Percentiles rank a stretch among this genome's conserved stretches.
These are phyloP conservation scores for Nothocercus julius DNA, from an alignment of 2,113 vertebrate species.

Conservation along the genomic window DNA sequence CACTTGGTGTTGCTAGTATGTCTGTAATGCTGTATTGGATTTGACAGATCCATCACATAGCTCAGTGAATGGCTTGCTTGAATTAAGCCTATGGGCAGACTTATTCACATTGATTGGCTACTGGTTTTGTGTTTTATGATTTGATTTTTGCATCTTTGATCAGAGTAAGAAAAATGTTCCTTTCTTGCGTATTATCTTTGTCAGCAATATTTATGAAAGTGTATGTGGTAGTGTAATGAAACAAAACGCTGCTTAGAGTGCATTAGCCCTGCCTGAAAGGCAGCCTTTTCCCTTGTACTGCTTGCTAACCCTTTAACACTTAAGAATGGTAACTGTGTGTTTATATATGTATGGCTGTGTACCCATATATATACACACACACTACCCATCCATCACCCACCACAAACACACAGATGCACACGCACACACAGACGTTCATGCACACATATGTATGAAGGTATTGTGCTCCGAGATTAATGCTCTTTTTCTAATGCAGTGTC, in stretches of 20 bases:
- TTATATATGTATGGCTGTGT: not conserved
- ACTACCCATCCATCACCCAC: constrained; percentile 16
- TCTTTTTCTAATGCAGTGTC: not conserved
- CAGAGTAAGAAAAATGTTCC: not conserved
- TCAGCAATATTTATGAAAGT: not conserved
- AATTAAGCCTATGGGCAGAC: constrained; percentile 73
- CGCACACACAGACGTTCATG: not conserved
- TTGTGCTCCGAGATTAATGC: not conserved
- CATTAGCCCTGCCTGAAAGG: not conserved
- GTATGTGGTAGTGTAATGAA: not conserved
- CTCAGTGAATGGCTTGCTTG: constrained; percentile 85
- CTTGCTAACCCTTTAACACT: constrained; percentile 44
- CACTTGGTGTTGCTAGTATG: constrained; percentile 77
- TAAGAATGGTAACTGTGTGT: constrained; percentile 6
- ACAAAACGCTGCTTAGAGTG: not conserved
- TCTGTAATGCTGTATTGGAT: constrained; percentile 68
- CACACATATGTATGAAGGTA: not conserved
- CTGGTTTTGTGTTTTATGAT: constrained; percentile 75
- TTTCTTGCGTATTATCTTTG: not conserved
- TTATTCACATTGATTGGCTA: constrained; percentile 71
- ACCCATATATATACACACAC: constrained; percentile 35
- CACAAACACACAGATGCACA: not conserved
- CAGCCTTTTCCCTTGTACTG: constrained; percentile 38
- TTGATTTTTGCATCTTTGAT: constrained; percentile 72
- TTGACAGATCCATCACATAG: constrained; percentile 78